A percentile compares a stretch with the other conserved stretches of the same genome.
These are phyloP conservation scores for Neogobius melanostomus DNA, from an alignment of 2,113 vertebrate genomes.

Conservation along the genomic window DNA sequence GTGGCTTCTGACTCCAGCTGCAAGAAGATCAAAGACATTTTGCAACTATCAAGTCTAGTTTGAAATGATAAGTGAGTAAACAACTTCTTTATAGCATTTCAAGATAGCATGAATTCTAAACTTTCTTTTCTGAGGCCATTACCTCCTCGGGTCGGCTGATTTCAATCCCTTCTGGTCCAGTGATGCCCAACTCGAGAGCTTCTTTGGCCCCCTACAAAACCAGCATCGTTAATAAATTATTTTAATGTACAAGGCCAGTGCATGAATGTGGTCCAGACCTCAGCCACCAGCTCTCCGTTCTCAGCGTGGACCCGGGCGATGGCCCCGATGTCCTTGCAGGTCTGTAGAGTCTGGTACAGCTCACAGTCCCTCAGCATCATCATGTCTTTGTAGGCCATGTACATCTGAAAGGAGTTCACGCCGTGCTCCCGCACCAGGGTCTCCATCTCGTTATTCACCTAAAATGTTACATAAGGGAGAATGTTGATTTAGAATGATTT, in stretches of 20 bases:
- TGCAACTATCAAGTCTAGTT: no score
- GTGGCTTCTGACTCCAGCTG: slow-evolving; percentile 95
- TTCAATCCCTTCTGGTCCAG: slow-evolving; percentile 93
- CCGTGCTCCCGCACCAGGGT: slow-evolving; percentile 91
- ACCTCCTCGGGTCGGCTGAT: slow-evolving; percentile 98
- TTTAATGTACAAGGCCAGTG: not conserved
- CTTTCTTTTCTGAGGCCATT: not conserved
- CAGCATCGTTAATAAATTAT: not conserved
- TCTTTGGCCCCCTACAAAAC: slow-evolving; percentile 87
- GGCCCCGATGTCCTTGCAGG: slow-evolving; percentile 91
- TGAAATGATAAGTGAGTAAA: no score
- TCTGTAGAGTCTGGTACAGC: slow-evolving; percentile 89
- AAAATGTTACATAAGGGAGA: not conserved
- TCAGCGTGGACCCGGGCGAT: slow-evolving; percentile 92
- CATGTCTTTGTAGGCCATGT: slow-evolving; percentile 95
- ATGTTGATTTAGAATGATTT: not conserved
- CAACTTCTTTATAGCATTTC: no score
- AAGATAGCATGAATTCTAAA: no score
- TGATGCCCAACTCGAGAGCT: slow-evolving; percentile 92
- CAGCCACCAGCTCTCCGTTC: slow-evolving; percentile 93
- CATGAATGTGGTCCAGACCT: slow-evolving; percentile 73
- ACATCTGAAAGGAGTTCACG: slow-evolving; percentile 98
- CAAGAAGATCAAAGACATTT: not conserved
- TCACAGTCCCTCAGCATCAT: slow-evolving; percentile 96
- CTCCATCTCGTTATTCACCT: slow-evolving; percentile 95